Evolutionary conservation across 2,888 invertebrate species (phyloP).

Genomic region (Magallana nippona): DNA sequence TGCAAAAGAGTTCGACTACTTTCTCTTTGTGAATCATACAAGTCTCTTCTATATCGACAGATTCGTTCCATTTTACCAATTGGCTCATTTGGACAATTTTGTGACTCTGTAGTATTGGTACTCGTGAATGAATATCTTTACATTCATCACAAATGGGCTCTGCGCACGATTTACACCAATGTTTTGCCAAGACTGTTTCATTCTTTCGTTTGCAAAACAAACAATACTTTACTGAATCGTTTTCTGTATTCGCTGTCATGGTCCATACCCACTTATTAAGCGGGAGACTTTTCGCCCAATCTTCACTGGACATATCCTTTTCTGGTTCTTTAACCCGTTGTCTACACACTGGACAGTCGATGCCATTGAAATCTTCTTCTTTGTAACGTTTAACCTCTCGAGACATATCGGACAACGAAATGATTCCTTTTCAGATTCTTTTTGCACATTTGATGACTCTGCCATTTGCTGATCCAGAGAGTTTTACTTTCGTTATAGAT

Average conservation of each 20-base stretch:
- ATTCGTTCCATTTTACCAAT: not conserved
- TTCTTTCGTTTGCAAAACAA: not conserved
- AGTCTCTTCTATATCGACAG: not conserved
- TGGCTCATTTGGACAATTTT: not conserved
- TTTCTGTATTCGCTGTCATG: not conserved
- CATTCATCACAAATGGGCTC: conserved; percentile 17
- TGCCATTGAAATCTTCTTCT: not conserved
- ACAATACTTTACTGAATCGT: not conserved
- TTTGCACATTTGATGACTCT: not conserved
- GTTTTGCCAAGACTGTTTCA: not conserved
- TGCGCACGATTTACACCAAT: conserved; percentile 3
- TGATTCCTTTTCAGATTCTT: not conserved
- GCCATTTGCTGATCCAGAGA: not conserved
- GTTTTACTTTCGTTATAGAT: too few species aligned
- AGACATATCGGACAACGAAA: not conserved
- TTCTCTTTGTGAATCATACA: not conserved
- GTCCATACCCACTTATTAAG: not conserved
- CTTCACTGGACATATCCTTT: not conserved
- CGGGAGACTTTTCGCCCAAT: conserved; percentile 29
- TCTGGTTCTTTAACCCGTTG: not conserved
- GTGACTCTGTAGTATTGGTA: not conserved
- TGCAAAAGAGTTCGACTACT: too few species aligned
- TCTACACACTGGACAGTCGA: conserved; percentile 10
- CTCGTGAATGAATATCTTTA: not conserved
- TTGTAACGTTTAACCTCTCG: not conserved